phyloP scores from a whole-genome alignment of 1,140 invertebrate genomes.

The Drosophila nigromelanica region DNA sequence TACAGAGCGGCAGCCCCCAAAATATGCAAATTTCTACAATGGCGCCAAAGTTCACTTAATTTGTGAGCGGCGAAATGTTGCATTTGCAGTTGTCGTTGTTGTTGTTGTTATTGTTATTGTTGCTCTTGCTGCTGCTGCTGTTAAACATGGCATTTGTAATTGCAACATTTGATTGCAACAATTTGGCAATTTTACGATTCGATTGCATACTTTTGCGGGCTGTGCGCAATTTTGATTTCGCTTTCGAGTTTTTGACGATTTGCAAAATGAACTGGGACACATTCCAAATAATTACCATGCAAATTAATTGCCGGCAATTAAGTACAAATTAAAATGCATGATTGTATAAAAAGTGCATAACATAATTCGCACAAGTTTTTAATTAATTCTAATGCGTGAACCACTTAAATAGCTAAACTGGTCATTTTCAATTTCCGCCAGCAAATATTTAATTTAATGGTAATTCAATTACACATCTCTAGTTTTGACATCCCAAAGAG shows the following conservation, averaged over 20 bases:
- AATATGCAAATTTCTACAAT: slow-evolving; percentile 45
- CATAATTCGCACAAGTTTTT: slow-evolving; percentile 7
- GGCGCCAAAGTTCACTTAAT: slow-evolving; percentile 34
- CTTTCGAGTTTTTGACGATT: not conserved
- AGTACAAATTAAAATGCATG: slow-evolving; percentile 40
- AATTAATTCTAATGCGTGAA: slow-evolving; percentile 28
- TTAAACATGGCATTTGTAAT: slow-evolving; percentile 34
- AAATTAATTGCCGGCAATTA: slow-evolving; percentile 47
- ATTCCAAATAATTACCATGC: slow-evolving; percentile 17
- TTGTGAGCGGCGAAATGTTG: slow-evolving; percentile 5
- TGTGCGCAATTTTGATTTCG: slow-evolving; percentile 3
- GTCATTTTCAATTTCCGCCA: no score
- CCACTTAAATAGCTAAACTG: slow-evolving; percentile 4
- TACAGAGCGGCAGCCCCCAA: slow-evolving; percentile 40
- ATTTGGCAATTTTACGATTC: slow-evolving; percentile 30
- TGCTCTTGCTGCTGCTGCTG: slow-evolving; percentile 10
- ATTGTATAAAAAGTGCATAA: slow-evolving; percentile 4
- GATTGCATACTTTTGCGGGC: slow-evolving; percentile 37
- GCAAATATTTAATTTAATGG: no score
- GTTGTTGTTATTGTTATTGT: slow-evolving; percentile 9
- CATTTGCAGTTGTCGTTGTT: slow-evolving; percentile 6
- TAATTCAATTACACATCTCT: no score
- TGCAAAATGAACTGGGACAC: slow-evolving; percentile 10
- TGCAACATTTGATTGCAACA: slow-evolving; percentile 39
- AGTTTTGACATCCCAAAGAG: no score